Conservation (phyloP, 1,140 invertebrate genomes). For the Ceratitis capitata region DNA sequence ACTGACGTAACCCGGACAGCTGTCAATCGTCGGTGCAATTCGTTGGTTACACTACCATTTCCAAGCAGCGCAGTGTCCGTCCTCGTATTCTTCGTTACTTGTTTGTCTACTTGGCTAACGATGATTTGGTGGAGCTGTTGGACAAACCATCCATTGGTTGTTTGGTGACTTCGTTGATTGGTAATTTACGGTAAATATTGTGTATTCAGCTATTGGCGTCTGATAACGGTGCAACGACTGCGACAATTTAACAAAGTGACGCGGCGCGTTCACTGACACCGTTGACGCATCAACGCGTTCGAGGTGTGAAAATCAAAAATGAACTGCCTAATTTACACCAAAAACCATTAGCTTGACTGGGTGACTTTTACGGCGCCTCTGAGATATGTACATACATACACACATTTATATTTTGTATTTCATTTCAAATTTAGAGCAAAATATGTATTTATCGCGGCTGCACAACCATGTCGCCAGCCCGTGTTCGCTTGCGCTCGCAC, state of each 20-base stretch:
- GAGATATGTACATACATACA: not conserved
- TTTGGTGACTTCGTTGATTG: not conserved
- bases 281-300: not conserved
- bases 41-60: slow-evolving; percentile 13
- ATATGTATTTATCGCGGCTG: not conserved
- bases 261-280: slow-evolving; percentile 3
- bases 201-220: not conserved
- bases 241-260: slow-evolving; percentile 5
- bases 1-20: slow-evolving; percentile 66
- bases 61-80: not conserved
- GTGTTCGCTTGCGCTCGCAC: not conserved
- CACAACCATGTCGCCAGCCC: not conserved
- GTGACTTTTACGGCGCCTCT: not conserved
- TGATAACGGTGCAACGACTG: no score
- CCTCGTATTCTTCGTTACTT: not conserved
- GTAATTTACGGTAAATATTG: no score
- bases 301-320: not conserved
- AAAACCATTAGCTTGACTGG: not conserved
- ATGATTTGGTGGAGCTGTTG: not conserved
- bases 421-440: not conserved
- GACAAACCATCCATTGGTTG: not conserved
- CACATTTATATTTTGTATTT: no score
- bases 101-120: not conserved
- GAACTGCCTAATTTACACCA: not conserved
- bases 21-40: slow-evolving; percentile 57